These are phyloP conservation scores for Platorchestia sp. DNA, from an alignment of 1,140 invertebrate genomes.

Conservation along the genomic window DNA sequence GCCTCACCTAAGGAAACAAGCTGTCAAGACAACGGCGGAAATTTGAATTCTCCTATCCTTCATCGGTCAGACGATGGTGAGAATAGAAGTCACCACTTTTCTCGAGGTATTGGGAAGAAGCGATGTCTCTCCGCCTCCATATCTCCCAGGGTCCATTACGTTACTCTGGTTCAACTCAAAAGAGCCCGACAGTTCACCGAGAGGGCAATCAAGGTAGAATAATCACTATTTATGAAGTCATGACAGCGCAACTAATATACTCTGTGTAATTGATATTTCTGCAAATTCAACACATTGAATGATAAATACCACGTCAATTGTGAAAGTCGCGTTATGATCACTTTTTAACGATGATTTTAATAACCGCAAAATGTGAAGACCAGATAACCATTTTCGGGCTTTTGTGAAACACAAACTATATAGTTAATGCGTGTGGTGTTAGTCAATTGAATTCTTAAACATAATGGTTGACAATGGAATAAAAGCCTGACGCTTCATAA, in stretches of 20 bases:
- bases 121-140: conserved; percentile 34
- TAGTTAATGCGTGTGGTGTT: not conserved
- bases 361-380: too few relatives aligned
- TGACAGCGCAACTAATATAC: too few relatives aligned
- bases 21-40: not conserved
- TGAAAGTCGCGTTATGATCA: too few relatives aligned
- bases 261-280: too few relatives aligned
- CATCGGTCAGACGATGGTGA: not conserved
- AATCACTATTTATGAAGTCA: not conserved
- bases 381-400: too few relatives aligned
- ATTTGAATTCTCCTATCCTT: not conserved
- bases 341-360: too few relatives aligned
- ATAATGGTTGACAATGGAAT: not conserved
- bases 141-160: conserved; percentile 60
- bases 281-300: too few relatives aligned
- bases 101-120: not conserved
- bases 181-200: conserved; percentile 68
- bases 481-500: not conserved
- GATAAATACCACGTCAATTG: too few relatives aligned
- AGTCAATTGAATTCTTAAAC: not conserved
- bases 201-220: conserved; percentile 71
- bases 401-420: too few relatives aligned
- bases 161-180: conserved; percentile 68
- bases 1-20: not conserved
- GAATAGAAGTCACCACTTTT: not conserved